Evolutionary conservation across 1,140 invertebrate genomes (phyloP).

Genomic region (Drosophila busckii): DNA sequence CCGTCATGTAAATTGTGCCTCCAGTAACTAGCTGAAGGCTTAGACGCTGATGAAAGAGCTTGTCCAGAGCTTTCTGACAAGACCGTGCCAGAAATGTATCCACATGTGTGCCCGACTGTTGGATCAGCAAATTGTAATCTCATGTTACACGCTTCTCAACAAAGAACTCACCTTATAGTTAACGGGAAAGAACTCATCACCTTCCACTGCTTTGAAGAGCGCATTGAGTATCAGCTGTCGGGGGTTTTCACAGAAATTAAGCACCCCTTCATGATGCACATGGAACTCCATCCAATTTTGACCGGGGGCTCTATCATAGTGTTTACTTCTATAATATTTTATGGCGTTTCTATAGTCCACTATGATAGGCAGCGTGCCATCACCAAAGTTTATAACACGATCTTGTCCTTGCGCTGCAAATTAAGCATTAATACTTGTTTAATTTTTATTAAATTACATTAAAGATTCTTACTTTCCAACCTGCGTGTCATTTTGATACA

Average conservation of each 20-base stretch:
- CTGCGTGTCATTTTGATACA: too few species aligned
- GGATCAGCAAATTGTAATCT: background rate
- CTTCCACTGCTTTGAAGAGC: slow-evolving; percentile 36
- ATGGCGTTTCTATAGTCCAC: slow-evolving; percentile 27
- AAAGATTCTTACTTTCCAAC: background rate
- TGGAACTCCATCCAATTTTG: slow-evolving; percentile 41
- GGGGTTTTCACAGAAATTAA: slow-evolving; percentile 17
- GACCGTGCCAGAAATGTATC: slow-evolving; percentile 42
- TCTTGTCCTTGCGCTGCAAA: slow-evolving; percentile 10
- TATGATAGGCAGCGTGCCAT: slow-evolving; percentile 26
- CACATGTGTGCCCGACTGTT: slow-evolving; percentile 12
- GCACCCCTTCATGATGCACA: slow-evolving; percentile 27
- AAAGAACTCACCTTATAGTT: slow-evolving; percentile 30
- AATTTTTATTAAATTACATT: background rate
- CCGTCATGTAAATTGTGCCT: slow-evolving; percentile 5
- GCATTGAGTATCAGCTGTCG: slow-evolving; percentile 34
- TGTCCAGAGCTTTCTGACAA: slow-evolving; percentile 48
- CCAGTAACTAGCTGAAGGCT: slow-evolving; percentile 5
- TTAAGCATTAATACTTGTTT: background rate
- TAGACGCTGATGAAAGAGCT: slow-evolving; percentile 30
- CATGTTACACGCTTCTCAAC: background rate
- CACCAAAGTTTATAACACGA: slow-evolving; percentile 28
- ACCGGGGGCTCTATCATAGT: slow-evolving; percentile 26
- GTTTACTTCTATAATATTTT: slow-evolving; percentile 26
- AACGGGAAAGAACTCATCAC: slow-evolving; percentile 45